Evolutionary conservation across 2,888 invertebrate species (phyloP), one percentile per base, ranked within the genome.

Genomic region (Buathra laborator): DNA sequence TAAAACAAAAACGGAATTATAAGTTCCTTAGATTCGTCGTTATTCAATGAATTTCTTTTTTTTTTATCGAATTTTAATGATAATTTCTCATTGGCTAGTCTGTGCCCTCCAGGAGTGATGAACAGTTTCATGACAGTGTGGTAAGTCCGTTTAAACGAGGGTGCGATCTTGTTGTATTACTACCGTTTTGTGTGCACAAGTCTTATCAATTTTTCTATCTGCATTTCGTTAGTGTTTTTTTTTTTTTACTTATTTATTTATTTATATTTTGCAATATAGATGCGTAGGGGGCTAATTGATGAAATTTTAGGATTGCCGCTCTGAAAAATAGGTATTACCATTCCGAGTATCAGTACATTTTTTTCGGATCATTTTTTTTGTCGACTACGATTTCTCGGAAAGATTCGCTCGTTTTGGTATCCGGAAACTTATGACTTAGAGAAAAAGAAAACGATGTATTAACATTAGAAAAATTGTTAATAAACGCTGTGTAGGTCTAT

Each of bases 51-150:
- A 37, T 9, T 80, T 24, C 2, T 24, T 24, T 51, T 84, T 71
- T 59, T 82, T 72, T 86, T 83, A 88, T 87, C 78, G 86, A 89
- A 89, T 91, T 91, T 92, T 93, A 93, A 93, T 92, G 86, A 87
- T 89, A 91, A 88, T 93, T 93, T 95, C 95, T 95, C 95, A 95
- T 95, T 95, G 95, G 95, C 95, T 96, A 96, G 96, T 96, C 96
- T 96, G 95, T 96, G 96, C 96, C 96, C 96, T 94, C 97, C 97
- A 96, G 97, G 97, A 97, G 96, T 97, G 95, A 96, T 97, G 96
- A 97, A 97, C 96, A 97, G 96, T 96, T 97, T 97, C 96, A 96
- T 97, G 96, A 97, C 96, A 94, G 96, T 97, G 94, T 97, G 97
- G 97, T 97, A 97, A 97, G 97, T 97, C 93, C 83, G 75, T 81